Conservation (phyloP, 1,140 invertebrate genomes). For the Micrasema longulum region DNA sequence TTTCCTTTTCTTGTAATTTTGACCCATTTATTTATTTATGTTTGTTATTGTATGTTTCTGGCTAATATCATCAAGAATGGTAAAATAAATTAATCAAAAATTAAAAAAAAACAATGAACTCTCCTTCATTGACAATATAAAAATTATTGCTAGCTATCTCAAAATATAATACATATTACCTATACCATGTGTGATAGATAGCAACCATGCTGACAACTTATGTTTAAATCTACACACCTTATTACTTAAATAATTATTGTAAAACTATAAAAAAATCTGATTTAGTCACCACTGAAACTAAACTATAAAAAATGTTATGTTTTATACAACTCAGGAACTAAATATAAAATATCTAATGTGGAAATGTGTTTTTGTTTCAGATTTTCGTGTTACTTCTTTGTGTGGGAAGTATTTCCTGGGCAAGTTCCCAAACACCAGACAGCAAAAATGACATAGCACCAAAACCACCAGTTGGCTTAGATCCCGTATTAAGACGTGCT, state of each 20-base stretch:
- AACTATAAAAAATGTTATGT: background rate
- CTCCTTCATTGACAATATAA: too few relatives aligned
- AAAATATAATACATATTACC: too few relatives aligned
- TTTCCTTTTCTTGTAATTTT: too few relatives aligned
- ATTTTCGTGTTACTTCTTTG: conserved; percentile 27
- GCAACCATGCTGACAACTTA: background rate
- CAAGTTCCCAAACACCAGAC: conserved; percentile 28
- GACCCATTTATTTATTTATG: too few relatives aligned
- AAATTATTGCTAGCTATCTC: too few relatives aligned
- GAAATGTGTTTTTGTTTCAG: conserved; percentile 46
- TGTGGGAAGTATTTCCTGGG: conserved; percentile 25
- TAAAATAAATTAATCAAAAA: too few relatives aligned
- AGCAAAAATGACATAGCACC: conserved; percentile 50
- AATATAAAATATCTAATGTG: background rate
- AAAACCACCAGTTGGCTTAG: conserved; percentile 71
- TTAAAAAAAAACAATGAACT: too few relatives aligned
- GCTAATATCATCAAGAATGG: too few relatives aligned
- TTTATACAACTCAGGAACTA: too few relatives aligned
- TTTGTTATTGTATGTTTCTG: too few relatives aligned
- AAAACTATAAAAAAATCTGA: background rate
- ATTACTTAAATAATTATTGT: background rate
- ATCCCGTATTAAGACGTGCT: conserved; percentile 77
- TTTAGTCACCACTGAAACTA: background rate
- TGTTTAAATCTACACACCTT: background rate
- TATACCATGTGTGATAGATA: too few relatives aligned